Evolutionary conservation across 2,888 invertebrate species (phyloP).

Genomic region (Melanotus villosus): DNA sequence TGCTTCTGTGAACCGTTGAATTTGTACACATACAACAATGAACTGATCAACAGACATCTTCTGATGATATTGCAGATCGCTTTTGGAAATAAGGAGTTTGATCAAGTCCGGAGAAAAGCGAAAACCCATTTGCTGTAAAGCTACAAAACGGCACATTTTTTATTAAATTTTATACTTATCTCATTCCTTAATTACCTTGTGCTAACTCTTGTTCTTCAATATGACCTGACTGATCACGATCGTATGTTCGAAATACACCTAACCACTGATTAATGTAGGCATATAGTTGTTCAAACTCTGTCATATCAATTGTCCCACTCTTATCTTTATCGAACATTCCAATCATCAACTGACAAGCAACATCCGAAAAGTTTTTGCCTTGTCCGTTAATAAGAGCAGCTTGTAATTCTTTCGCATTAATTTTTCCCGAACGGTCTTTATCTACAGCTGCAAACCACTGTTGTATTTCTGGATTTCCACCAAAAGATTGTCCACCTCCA

Average conservation of each 20-base stretch:
- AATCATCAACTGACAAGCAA: constrained; percentile 90
- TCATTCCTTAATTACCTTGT: constrained; percentile 81
- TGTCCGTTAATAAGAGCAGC: constrained; percentile 88
- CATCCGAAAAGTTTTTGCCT: constrained; percentile 86
- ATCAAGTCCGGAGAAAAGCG: constrained; percentile 85
- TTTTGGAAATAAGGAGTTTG: constrained; percentile 78
- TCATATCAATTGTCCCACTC: constrained; percentile 86
- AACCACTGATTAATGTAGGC: constrained; percentile 93
- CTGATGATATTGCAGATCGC: constrained; percentile 75
- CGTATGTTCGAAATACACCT: constrained; percentile 86
- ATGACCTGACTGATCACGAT: constrained; percentile 86
- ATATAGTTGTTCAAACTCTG: constrained; percentile 89
- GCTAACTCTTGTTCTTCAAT: constrained; percentile 86
- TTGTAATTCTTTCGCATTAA: constrained; percentile 82
- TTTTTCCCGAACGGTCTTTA: constrained; percentile 86
- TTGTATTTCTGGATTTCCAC: constrained; percentile 76
- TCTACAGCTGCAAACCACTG: constrained; percentile 91
- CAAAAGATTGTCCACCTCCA: neutral
- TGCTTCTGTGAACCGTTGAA: constrained; percentile 90
- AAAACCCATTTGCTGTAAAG: constrained; percentile 91
- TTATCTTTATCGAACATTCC: constrained; percentile 92
- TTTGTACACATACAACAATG: constrained; percentile 90
- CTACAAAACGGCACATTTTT: too few relatives aligned
- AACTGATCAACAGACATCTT: constrained; percentile 88
- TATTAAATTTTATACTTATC: too few relatives aligned